Conservation (phyloP, 2,113 vertebrate species). For the Calidris pugnax region DNA sequence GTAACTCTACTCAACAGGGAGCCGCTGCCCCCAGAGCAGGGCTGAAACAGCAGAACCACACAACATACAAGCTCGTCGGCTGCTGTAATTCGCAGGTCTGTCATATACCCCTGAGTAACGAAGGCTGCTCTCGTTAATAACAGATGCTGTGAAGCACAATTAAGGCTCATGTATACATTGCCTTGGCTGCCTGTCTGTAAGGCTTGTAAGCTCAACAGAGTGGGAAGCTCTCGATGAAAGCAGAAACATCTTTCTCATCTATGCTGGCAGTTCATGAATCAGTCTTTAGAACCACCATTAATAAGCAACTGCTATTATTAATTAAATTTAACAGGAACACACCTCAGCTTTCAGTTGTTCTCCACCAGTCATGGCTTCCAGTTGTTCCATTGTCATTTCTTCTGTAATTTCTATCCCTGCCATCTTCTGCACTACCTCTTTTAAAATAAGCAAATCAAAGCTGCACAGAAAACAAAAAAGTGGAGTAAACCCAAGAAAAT, state of each 20-base stretch:
- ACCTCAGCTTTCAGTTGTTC: constrained; percentile 98
- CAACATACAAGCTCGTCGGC: background rate
- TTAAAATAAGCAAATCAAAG: constrained; percentile 97
- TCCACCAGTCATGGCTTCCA: constrained; percentile 98
- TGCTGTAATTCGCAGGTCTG: background rate
- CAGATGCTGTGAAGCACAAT: background rate
- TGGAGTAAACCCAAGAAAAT: background rate
- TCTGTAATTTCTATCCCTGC: constrained; percentile 98
- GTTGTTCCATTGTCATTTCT: constrained; percentile 95
- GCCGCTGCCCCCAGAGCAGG: background rate
- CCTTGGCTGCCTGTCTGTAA: background rate
- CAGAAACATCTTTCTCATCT: background rate
- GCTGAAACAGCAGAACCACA: background rate
- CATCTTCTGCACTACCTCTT: constrained; percentile 99
- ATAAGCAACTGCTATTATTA: background rate
- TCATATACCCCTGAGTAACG: background rate
- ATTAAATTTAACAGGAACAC: background rate
- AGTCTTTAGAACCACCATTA: background rate
- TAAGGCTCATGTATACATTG: background rate
- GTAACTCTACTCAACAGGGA: background rate
- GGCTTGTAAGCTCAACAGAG: background rate
- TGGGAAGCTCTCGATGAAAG: background rate
- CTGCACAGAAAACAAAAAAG: constrained; percentile 70
- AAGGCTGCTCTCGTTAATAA: background rate
- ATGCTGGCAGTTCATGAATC: background rate